Evolutionary conservation across 2,113 vertebrate species (phyloP).

Genomic region (Dasyornis broadbenti): DNA sequence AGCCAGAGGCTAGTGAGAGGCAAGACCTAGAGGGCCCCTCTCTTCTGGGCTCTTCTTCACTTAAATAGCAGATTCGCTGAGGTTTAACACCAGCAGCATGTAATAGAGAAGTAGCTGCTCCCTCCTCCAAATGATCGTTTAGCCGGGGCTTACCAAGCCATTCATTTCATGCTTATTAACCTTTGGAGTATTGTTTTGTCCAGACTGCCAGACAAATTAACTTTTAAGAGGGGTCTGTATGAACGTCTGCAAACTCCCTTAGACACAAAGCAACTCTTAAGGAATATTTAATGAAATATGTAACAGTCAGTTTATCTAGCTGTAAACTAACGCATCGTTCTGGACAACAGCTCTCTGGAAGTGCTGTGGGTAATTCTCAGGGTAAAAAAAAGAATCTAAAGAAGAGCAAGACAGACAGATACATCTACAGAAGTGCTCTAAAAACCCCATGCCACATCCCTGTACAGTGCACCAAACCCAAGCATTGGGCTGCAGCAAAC

Average conservation of each 20-base stretch:
- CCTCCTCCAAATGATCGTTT: slow-evolving; percentile 22
- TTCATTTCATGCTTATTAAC: slow-evolving; percentile 54
- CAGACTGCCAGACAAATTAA: slow-evolving; percentile 46
- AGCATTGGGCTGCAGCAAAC: background rate
- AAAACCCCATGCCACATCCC: background rate
- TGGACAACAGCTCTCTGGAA: background rate
- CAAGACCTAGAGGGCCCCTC: background rate
- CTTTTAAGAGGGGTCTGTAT: slow-evolving; percentile 6
- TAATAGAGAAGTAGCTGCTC: background rate
- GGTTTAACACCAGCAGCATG: background rate
- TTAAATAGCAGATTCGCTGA: background rate
- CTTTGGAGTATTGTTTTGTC: slow-evolving; percentile 56
- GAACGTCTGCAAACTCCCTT: slow-evolving; percentile 39
- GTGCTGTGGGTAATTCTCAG: background rate
- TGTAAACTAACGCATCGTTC: background rate
- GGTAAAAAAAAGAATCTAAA: background rate
- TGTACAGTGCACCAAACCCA: background rate
- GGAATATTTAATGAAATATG: slow-evolving; percentile 53
- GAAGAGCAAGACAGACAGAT: background rate
- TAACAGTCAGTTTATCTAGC: slow-evolving; percentile 2
- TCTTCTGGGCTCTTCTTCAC: background rate
- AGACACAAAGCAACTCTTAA: slow-evolving; percentile 23
- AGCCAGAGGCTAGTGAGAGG: background rate
- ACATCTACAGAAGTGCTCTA: background rate
- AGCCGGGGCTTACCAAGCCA: background rate